Evolutionary conservation across 2,113 vertebrate genomes (phyloP), one percentile per base, ranked within the genome.

Genomic region (Dicentrarchus labrax): DNA sequence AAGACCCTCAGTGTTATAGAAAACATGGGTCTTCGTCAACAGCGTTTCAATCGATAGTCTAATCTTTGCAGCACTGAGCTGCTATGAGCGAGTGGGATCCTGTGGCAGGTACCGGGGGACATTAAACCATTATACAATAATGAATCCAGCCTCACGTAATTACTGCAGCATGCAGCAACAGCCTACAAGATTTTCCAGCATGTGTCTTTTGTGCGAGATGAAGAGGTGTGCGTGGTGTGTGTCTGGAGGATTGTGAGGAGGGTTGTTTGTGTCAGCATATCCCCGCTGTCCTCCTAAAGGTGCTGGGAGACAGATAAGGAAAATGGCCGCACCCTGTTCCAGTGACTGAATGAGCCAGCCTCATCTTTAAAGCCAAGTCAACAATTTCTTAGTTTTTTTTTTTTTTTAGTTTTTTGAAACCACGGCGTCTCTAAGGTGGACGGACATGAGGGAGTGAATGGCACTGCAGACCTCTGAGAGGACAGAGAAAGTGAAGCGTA

Each of bases 231-330:
- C 69, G 64, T 50, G 60, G 38, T 30, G 51, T 60, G 72, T 19
- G 65, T 70, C 24, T 81, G 77, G 72, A 36, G 69, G 69, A 65
- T 59, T 76, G 65, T 48, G 21, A 61, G 47, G 78, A 9, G 48
- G 77, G 41, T 13, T 68, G 86, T 87, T 76, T 87, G 64, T 70
- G 71, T 87, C 82, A 61, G 69, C 80, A 54, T 45, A 48, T 11
- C 57, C 38, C 64, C 7, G 0, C 76, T n/a, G 56, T 65, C 64
- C 76, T 65, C 75, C 69, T 76, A 66, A 82, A 93, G 75, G 86
- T 91, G 90, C 65, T 57, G 24, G 15, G 19, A 82, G 80, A 81
- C 76, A 80, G 85, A 90, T 85, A 90, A 89, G 85, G 57, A 41
- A 85, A 87, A 88, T 30, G 36, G 61, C 41, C 13, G 16, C 56